These are phyloP conservation scores for Ypsolopha sequella DNA, from an alignment of 2,888 invertebrate genomes.

Conservation along the genomic window DNA sequence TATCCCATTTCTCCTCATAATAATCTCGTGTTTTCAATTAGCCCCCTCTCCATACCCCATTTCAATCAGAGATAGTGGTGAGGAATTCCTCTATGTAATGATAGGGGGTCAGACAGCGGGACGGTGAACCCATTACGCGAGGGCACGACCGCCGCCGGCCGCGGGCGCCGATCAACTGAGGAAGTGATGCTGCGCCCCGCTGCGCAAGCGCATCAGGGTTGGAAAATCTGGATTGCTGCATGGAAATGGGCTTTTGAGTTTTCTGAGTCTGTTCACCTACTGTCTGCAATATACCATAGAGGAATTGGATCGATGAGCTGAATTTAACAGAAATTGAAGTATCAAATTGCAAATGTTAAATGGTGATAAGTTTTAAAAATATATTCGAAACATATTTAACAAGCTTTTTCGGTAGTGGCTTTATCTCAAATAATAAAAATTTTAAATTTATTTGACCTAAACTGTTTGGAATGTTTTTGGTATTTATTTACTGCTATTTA, in stretches of 20 bases:
- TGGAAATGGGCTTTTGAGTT: neutral
- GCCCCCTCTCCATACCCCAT: neutral
- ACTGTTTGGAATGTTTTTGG: too few species aligned
- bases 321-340: neutral
- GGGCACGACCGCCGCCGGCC: conserved; percentile 52
- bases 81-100: conserved; percentile 1
- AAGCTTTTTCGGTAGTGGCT: too few species aligned
- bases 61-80: conserved; percentile 1
- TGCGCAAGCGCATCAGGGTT: conserved; percentile 25
- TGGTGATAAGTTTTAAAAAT: too few species aligned
- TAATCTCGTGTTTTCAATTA: too few species aligned
- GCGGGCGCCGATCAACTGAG: conserved; percentile 47
- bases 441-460: too few species aligned
- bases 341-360: neutral
- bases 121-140: conserved; percentile 41
- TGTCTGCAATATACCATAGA: too few species aligned
- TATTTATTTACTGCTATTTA: too few species aligned
- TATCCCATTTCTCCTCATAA: too few species aligned
- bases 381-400: too few species aligned
- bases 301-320: neutral
- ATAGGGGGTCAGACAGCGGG: conserved; percentile 22
- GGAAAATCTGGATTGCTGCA: conserved; percentile 10
- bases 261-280: too few species aligned
- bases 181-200: conserved; percentile 29
- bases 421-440: too few species aligned